Evolutionary conservation across 1,140 invertebrate genomes (phyloP), one percentile per base, ranked within the genome.

Genomic region (Dufourea novaeangliae): DNA sequence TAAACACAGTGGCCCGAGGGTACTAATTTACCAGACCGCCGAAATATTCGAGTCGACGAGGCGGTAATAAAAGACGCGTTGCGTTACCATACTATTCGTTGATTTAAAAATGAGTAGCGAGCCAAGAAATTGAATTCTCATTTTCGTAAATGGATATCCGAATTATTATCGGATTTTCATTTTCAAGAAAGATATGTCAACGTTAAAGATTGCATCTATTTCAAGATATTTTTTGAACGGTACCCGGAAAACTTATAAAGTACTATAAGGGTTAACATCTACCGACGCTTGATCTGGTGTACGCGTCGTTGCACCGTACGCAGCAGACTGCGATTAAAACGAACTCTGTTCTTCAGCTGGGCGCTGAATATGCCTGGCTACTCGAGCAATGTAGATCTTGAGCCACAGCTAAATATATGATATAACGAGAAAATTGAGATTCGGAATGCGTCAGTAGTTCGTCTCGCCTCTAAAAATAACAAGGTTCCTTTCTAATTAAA

Each of bases 1-100:
- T 50, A 50, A 50, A 50, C 20, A 50, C 46, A 50, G 46, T 50
- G 46, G 46, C 3, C 46, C 46, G 46, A n/a, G 20, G 46, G n/a
- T 50, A 17, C 46, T n/a, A 50, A 50, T 50, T 50, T 50, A 50
- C 20, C 46, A 50, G 46, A 50, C 46, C n/a, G 46, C n/a, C 46
- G 46, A 50, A 50, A 50, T 50, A 50, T 50, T n/a, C 20, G n/a
- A n/a, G 17, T n/a, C 20, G 46, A 17, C 20, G 6, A n/a, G n/a
- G 4, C 8, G 46, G 46, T n/a, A n/a, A 50, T 50, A 50, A 50
- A n/a, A 2, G 46, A 50, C 46, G 46, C 20, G 6, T 22, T n/a
- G 20, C 20, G 46, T 22, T n/a, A 5, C 46, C n/a, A n/a, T n/a
- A n/a, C n/a, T n/a, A 6, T 50, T 50, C 46, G 46, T 8, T 50